Evolutionary conservation across 2,113 vertebrate genomes (phyloP).

Genomic region (cattle (Bos taurus)): DNA sequence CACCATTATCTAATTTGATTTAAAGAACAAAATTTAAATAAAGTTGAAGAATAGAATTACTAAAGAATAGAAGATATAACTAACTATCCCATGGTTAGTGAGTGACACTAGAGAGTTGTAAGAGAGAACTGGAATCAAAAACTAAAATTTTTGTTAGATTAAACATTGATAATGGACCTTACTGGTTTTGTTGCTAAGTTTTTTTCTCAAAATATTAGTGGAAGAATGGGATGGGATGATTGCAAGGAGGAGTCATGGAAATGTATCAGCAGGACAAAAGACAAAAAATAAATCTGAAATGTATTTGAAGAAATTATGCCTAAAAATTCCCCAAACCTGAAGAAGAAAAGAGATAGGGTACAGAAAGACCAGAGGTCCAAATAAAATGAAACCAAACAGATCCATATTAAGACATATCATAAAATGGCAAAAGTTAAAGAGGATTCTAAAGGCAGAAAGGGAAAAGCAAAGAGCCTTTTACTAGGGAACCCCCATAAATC

Average conservation of each 20-base stretch:
- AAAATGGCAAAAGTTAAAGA: neutral
- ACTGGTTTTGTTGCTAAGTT: neutral
- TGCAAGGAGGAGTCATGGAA: neutral
- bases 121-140: neutral
- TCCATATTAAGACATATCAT: too few species aligned
- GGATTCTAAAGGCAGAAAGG: neutral
- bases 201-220: neutral
- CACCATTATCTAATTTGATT: neutral
- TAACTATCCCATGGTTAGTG: neutral
- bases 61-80: neutral
- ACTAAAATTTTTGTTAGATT: neutral
- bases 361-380: neutral
- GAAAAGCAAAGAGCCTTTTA: neutral
- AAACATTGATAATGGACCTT: neutral
- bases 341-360: neutral
- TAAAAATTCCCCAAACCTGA: neutral
- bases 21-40: neutral
- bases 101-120: neutral
- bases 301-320: neutral
- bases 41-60: neutral
- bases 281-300: neutral
- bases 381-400: neutral
- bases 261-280: neutral
- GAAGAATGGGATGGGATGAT: neutral
- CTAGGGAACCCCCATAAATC: neutral